Base-by-base conservation (phyloP, 2,797 vertebrate genomes). In the Coilia nasus region DNA sequence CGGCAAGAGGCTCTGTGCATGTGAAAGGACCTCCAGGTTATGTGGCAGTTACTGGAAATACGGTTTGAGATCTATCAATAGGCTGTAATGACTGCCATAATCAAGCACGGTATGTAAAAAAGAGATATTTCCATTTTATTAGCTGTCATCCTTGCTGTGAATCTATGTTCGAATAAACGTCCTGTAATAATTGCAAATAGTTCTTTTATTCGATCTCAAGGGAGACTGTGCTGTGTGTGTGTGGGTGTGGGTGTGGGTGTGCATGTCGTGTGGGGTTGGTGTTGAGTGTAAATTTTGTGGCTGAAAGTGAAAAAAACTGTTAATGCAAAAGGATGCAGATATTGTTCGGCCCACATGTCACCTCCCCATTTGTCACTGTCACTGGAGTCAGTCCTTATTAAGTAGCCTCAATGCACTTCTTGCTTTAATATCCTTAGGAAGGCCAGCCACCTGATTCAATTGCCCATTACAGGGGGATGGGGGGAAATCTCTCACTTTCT, bases 391-490 rank as follows among this genome's bases (percentile, higher is more conserved):
- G 94, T 95, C 97, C 97, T 98, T 97, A 98, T 99, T 98, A 98
- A 99, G 96, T 95, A 96, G 95, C 96, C 94, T 92, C 96, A 92
- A 96, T 96, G 96, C 96, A 91, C 93, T 90, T 92, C 95, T 95
- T 96, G 97, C 97, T 97, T 99, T 99, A 97, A 99, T 99, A 98
- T 98, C 96, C 96, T 97, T 98, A 99, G 98, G 96, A 97, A 96
- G 96, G 97, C 95, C 97, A 96, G 98, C 98, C 98, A 98, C 97
- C 96, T 97, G 97, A 99, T 99, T 98, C 97, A 98, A 98, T 99
- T 98, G 97, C 93, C 91, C 86, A 94, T 95, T 97, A 96, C 93
- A 91, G 84, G 89, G 91, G 90, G 94, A 93, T 92, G 93, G 90
- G 92, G 83, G 83, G 87, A 54, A 54, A 54, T 54, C 50, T 54